Evolutionary conservation across 1,140 invertebrate genomes (phyloP).

Genomic region (Coptotermes formosanus): DNA sequence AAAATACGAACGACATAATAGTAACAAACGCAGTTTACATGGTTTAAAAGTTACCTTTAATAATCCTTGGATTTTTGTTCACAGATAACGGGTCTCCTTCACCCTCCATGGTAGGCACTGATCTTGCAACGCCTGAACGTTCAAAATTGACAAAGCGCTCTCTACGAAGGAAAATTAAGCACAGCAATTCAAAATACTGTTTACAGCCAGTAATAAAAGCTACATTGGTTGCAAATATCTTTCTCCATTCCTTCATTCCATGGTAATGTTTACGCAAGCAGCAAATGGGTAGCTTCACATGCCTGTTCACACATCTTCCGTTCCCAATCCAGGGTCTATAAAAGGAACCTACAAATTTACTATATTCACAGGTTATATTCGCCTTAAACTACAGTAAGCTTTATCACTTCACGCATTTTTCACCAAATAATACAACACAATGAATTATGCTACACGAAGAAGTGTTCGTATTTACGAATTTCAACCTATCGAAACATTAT

Average conservation of each 20-base stretch:
- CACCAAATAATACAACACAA: neutral
- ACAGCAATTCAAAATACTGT: neutral
- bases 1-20: neutral
- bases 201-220: neutral
- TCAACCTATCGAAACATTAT: neutral
- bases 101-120: conserved; percentile 46
- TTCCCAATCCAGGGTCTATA: conserved; percentile 8
- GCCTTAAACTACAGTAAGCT: neutral
- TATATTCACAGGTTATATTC: neutral
- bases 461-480: neutral
- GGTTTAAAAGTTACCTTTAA: conserved; percentile 56
- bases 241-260: neutral
- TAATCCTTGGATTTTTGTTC: conserved; percentile 61
- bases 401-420: neutral
- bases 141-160: neutral
- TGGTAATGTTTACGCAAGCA: neutral
- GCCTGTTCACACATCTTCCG: conserved; percentile 13
- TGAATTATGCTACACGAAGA: neutral
- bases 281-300: neutral
- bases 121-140: neutral
- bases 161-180: neutral
- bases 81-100: conserved; percentile 61
- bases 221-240: neutral
- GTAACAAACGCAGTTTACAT: neutral
- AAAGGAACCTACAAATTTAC: neutral